Evolutionary conservation across 92 coral and sea anemone species (phyloP), one percentile per base, ranked within the genome.

Genomic region (Anthopleura xanthogrammica): DNA sequence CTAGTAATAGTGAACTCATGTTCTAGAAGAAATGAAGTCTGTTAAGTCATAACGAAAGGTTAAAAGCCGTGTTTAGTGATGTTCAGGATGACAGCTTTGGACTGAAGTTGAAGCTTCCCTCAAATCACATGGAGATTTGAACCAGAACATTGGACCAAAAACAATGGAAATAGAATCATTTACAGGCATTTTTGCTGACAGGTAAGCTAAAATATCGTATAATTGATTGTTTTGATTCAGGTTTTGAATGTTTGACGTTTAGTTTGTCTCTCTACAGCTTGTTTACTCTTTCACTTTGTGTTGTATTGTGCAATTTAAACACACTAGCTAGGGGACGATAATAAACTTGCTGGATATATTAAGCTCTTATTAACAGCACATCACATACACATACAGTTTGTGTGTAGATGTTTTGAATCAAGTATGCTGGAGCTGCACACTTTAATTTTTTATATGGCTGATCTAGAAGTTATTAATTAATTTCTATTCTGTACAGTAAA

Each of bases 101-200:
- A 16, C 17, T 62, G 11, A 62, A 62, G 70, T 24, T 68, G 74
- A 79, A 23, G 50, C 3, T n/a, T 9, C 40, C 22, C 4, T 55
- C 9, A 78, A 20, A 57, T 57, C 24, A 11, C 7, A 79, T 68
- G 52, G 66, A 54, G 39, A 7, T 14, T 56, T 62, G 16, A 29
- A 20, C 29, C 36, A 17, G 5, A 62, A 8, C 20, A 9, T 42
- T 62, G 64, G 46, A 73, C 23, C 36, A 4, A 24, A 55, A 39
- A 36, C 57, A 19, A 83, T 85, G 87, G 91, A 88, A 41, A 81
- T 87, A 88, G 94, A 91, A 82, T 86, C 91, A 55, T 91, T 93
- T 78, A 86, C 92, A 17, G 92, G 88, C 43, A 91, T 93, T 43
- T 93, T 93, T 82, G 85, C 91, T 6, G 94, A 91, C 55, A 93